Conservation (phyloP, 2,797 vertebrate genomes). For the Arrhamphus sclerolepis region DNA sequence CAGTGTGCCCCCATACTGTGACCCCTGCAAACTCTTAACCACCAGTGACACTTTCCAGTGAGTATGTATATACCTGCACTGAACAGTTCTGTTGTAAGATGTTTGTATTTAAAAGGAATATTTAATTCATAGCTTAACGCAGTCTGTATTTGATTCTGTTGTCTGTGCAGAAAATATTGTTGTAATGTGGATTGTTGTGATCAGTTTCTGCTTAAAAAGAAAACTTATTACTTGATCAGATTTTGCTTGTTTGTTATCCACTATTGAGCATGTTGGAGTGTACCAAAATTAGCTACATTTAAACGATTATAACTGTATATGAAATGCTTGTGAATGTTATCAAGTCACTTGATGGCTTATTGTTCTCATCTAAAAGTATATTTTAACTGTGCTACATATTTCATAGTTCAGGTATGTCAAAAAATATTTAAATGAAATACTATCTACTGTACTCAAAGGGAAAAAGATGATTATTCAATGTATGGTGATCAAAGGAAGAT, state of each 20-base stretch:
- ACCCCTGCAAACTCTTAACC: conserved; percentile 67
- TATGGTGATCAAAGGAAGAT: conserved; percentile 25
- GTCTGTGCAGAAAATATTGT: conserved; percentile 35
- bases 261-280: conserved; percentile 52
- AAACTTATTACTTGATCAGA: conserved; percentile 62
- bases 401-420: conserved; percentile 64
- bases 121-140: conserved; percentile 65
- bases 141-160: conserved; percentile 50
- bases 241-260: conserved; percentile 61
- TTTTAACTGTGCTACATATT: conserved; percentile 62
- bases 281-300: conserved; percentile 48
- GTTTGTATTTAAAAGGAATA: conserved; percentile 77
- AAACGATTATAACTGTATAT: conserved; percentile 59
- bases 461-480: conserved; percentile 55
- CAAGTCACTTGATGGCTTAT: conserved; percentile 44
- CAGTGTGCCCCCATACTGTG: conserved; percentile 43
- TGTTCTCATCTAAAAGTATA: conserved; percentile 60
- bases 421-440: conserved; percentile 58
- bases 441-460: conserved; percentile 75
- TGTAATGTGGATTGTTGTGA: conserved; percentile 35
- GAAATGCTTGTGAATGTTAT: conserved; percentile 66
- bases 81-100: conserved; percentile 60
- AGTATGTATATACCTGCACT: conserved; percentile 76
- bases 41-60: conserved; percentile 67
- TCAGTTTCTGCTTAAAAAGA: conserved; percentile 42